Evolutionary conservation across 1,140 invertebrate species (phyloP), one percentile per base, ranked within the genome.

Genomic region (Ceratina japonica): DNA sequence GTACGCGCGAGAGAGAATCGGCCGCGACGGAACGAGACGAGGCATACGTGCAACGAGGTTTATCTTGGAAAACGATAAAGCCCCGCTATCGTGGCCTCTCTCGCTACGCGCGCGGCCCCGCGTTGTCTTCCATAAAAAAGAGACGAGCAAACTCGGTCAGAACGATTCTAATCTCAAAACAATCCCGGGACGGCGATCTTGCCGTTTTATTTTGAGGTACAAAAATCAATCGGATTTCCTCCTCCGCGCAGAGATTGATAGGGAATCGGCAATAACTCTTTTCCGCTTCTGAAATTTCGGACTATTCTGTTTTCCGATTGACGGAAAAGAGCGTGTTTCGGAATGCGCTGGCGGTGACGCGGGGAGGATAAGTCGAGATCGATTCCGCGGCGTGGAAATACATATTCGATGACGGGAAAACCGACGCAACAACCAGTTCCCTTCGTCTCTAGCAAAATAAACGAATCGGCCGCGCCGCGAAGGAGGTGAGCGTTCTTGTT

Each of bases 51-150:
- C 77, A 81, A 51, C 81, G 72, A 69, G 68, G n/a, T 87, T 88
- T 88, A 86, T 88, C 86, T 78, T 20, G 22, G 51, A 79, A 56
- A 68, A 58, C 49, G 88, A 89, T 88, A 87, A 85, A 85, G 75
- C 81, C n/a, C n/a, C 76, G 52, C 77, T 88, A 87, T 88, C 86
- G 70, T 56, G 15, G 44, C 51, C 59, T 74, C 69, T 82, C 69
- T 82, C 69, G 72, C 37, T 56, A 8, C n/a, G 20, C 52, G 24
- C n/a, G n/a, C 52, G 24, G 37, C 20, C 20, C 37, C 27, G 15
- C 64, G 68, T 58, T 74, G 54, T n/a, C 58, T 69, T 56, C 51
- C 20, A 24, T 16, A 20, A 15, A 52, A 75, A 31, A 10, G 18
- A 76, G 51, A 62, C 15, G 54, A 44, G 59, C 4, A 71, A 59